Evolutionary conservation across 2,888 invertebrate species (phyloP).

Genomic region (Erebia ligea): DNA sequence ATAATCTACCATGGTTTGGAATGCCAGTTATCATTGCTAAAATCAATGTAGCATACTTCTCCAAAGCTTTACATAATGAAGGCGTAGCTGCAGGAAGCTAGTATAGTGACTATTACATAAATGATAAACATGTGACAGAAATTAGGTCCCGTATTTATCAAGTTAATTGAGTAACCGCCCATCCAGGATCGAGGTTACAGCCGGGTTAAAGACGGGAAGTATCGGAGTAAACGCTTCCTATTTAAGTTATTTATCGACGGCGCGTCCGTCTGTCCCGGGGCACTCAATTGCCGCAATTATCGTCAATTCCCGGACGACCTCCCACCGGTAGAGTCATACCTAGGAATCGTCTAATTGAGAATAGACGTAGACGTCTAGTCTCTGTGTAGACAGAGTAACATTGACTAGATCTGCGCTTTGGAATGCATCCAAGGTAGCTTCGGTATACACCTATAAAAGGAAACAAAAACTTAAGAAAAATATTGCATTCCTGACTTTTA

Average conservation of each 20-base stretch:
- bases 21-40: too few relatives aligned
- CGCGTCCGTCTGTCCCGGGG: conserved; percentile 14
- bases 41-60: too few relatives aligned
- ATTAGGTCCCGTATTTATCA: background rate
- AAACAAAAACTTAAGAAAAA: background rate
- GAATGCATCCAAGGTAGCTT: background rate
- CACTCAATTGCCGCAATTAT: conserved; percentile 52
- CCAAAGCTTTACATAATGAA: too few relatives aligned
- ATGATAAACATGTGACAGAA: background rate
- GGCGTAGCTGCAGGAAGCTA: background rate
- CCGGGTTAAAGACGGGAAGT: conserved; percentile 17
- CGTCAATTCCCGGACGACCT: conserved; percentile 45
- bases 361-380: conserved; percentile 44
- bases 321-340: conserved; percentile 43
- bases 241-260: conserved; percentile 31
- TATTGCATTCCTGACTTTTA: too few relatives aligned
- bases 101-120: background rate
- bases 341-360: conserved; percentile 52
- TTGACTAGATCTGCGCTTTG: background rate
- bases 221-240: conserved; percentile 35
- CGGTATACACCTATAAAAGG: background rate
- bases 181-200: conserved; percentile 4
- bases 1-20: too few relatives aligned
- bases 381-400: background rate
- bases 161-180: background rate